Evolutionary conservation across 2,113 vertebrate genomes (phyloP).

Genomic region (Oxyruncus cristatus): DNA sequence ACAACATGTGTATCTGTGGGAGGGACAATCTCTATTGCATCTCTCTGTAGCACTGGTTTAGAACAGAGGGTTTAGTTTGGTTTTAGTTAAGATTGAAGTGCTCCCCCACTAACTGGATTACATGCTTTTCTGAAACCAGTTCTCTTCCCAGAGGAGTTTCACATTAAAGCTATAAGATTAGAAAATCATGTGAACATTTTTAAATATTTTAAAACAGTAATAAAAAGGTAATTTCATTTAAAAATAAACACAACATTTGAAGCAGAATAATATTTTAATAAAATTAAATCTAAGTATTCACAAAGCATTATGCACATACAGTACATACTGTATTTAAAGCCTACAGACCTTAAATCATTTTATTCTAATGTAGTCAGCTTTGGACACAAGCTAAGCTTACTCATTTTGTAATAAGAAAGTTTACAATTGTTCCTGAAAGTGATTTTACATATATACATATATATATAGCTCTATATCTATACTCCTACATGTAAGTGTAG

Average conservation of each 20-base stretch:
- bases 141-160: neutral
- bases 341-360: constrained; percentile 52
- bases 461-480: constrained; percentile 21
- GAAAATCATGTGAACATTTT: constrained; percentile 1
- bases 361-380: constrained; percentile 59
- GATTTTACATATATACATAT: constrained; percentile 69
- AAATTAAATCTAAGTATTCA: constrained; percentile 68
- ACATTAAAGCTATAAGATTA: constrained; percentile 5
- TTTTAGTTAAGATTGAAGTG: neutral
- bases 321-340: constrained; percentile 66
- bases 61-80: neutral
- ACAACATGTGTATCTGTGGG: neutral
- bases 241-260: constrained; percentile 62
- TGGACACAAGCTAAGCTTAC: constrained; percentile 63
- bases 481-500: constrained; percentile 45
- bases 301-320: constrained; percentile 64
- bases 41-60: neutral
- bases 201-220: constrained; percentile 4
- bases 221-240: neutral
- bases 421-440: constrained; percentile 53
- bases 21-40: neutral
- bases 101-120: neutral
- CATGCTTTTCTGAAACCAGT: neutral
- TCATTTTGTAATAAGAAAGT: constrained; percentile 57
- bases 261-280: constrained; percentile 71